Percentiles rank a stretch among this genome's conserved stretches.
Evolutionary conservation across 2,113 vertebrate species (phyloP).

Genomic region (Mystacornis crossleyi): DNA sequence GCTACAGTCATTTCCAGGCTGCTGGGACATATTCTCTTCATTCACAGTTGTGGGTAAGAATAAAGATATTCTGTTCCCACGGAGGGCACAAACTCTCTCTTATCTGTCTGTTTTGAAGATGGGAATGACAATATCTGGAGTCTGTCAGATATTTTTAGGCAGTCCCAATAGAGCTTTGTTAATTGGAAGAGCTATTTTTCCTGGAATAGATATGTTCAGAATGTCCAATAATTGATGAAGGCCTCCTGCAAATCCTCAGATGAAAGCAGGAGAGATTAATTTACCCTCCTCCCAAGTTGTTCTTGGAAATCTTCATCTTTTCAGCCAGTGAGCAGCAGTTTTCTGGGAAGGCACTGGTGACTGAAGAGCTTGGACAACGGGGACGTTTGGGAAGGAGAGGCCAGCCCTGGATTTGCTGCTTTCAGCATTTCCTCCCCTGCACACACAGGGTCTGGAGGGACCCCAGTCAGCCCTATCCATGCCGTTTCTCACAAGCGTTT

Average conservation of each 20-base stretch:
- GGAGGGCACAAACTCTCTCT: constrained; percentile 54
- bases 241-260: constrained; percentile 30
- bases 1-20: constrained; percentile 59
- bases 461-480: background rate
- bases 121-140: constrained; percentile 59
- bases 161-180: constrained; percentile 38
- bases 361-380: background rate
- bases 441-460: background rate
- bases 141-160: constrained; percentile 57
- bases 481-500: fast-evolving
- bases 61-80: constrained; percentile 59
- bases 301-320: background rate
- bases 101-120: constrained; percentile 63
- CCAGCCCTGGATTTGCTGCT: background rate
- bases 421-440: background rate
- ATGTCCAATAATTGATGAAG: constrained; percentile 54
- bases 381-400: background rate
- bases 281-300: background rate
- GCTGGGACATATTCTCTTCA: constrained; percentile 53
- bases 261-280: background rate
- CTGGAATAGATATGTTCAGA: constrained; percentile 35
- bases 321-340: background rate
- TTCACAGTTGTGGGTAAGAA: constrained; percentile 59
- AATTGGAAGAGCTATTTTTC: constrained; percentile 61
- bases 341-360: background rate